Percentiles rank a stretch among this genome's conserved stretches.
Conservation (phyloP, 1,140 invertebrate genomes). For the Drosophila trapezifrons region DNA sequence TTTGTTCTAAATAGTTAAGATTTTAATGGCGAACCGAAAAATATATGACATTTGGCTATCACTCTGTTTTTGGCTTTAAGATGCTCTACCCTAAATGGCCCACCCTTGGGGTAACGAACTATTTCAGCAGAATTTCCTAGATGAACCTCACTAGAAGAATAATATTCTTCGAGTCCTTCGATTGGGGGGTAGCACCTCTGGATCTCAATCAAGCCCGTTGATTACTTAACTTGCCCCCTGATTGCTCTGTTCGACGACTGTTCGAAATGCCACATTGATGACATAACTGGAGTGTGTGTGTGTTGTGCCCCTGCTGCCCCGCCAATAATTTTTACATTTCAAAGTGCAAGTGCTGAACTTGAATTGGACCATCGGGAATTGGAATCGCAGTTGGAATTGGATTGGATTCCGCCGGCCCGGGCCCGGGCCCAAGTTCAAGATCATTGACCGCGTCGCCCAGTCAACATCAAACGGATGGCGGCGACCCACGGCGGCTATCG, state of each 20-base stretch:
- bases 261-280: slow-evolving; percentile 66
- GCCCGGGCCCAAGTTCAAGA: slow-evolving; percentile 36
- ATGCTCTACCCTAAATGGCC: too few relatives aligned
- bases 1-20: too few relatives aligned
- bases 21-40: too few relatives aligned
- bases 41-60: too few relatives aligned
- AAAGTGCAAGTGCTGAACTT: slow-evolving; percentile 77
- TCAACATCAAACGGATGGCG: slow-evolving; percentile 54
- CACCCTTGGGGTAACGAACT: too few relatives aligned
- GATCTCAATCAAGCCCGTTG: slow-evolving; percentile 62
- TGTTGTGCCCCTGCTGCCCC: background rate
- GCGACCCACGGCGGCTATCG: slow-evolving; percentile 43
- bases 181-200: background rate
- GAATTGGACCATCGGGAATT: slow-evolving; percentile 76
- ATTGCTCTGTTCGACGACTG: slow-evolving; percentile 7
- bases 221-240: slow-evolving; percentile 70
- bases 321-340: slow-evolving; percentile 70
- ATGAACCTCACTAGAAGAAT: background rate
- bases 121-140: too few relatives aligned
- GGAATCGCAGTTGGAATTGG: slow-evolving; percentile 35
- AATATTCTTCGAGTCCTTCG: background rate
- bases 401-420: slow-evolving; percentile 17
- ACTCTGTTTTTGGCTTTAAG: too few relatives aligned
- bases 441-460: slow-evolving; percentile 63
- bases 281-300: slow-evolving; percentile 58